Percentiles rank a stretch among this genome's conserved stretches.
phyloP scores from a whole-genome alignment of 2,113 vertebrate species.

The Micromys minutus region DNA sequence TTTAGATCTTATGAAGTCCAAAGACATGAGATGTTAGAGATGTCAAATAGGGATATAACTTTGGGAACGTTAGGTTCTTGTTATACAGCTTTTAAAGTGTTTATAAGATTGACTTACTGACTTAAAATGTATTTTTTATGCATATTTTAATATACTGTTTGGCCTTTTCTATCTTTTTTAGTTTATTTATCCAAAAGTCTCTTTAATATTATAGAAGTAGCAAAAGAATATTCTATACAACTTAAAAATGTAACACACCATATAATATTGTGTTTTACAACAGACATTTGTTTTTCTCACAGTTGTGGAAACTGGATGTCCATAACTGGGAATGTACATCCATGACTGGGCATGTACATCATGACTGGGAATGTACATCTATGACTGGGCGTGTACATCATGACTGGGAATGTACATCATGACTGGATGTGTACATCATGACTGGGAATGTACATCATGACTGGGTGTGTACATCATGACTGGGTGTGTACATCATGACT shows the following conservation, averaged over 20 bases:
- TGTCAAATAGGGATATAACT: not conserved
- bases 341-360: too few relatives aligned
- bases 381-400: too few relatives aligned
- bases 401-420: too few relatives aligned
- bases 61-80: not conserved
- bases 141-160: not conserved
- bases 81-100: not conserved
- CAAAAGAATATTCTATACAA: not conserved
- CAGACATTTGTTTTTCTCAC: not conserved
- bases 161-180: not conserved
- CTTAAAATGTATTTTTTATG: not conserved
- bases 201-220: not conserved
- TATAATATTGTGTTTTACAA: not conserved
- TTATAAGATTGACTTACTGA: not conserved
- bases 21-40: not conserved
- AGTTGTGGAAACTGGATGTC: not conserved
- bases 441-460: not conserved
- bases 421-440: too few relatives aligned
- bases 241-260: not conserved
- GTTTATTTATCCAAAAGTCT: not conserved
- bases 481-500: too few relatives aligned
- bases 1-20: not conserved
- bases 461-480: too few relatives aligned
- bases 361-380: not conserved
- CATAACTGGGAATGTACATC: too few relatives aligned